Evolutionary conservation across 2,113 vertebrate species (phyloP).

Genomic region (Prochilodus magdalenae): DNA sequence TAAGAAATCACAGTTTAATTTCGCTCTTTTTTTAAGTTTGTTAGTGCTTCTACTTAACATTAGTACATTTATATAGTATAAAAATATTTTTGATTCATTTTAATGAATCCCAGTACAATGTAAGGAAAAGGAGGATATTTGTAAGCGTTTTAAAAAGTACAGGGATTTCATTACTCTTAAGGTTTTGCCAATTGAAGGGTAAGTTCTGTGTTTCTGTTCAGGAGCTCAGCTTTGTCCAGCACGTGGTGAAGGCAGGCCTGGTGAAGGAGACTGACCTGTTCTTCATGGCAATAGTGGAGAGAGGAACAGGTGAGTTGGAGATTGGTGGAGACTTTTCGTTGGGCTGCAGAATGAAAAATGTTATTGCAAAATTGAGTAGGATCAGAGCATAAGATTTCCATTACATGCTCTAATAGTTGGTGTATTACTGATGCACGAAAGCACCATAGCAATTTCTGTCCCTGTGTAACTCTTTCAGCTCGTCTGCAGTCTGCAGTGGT

Average conservation of each 20-base stretch:
- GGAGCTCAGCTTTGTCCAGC: constrained; percentile 87
- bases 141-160: too few relatives aligned
- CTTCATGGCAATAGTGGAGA: constrained; percentile 88
- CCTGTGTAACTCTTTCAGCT: constrained; percentile 72
- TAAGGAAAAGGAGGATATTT: too few relatives aligned
- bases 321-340: neutral
- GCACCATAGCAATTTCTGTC: neutral
- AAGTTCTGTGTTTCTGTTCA: constrained; percentile 56
- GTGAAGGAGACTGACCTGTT: constrained; percentile 90
- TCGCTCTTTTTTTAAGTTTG: too few relatives aligned
- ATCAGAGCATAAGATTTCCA: neutral
- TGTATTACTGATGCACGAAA: neutral
- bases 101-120: too few relatives aligned
- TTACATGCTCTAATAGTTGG: neutral
- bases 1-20: neutral
- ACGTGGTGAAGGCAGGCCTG: constrained; percentile 85
- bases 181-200: too few relatives aligned
- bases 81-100: too few relatives aligned
- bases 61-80: neutral
- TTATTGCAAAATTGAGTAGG: too few relatives aligned
- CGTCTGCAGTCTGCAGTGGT: constrained; percentile 88
- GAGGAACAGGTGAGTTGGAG: constrained; percentile 88
- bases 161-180: too few relatives aligned
- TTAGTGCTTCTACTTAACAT: too few relatives aligned
- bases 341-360: too few relatives aligned